Base-by-base conservation (phyloP, 2,113 vertebrate species). In the Hemicordylus capensis region DNA sequence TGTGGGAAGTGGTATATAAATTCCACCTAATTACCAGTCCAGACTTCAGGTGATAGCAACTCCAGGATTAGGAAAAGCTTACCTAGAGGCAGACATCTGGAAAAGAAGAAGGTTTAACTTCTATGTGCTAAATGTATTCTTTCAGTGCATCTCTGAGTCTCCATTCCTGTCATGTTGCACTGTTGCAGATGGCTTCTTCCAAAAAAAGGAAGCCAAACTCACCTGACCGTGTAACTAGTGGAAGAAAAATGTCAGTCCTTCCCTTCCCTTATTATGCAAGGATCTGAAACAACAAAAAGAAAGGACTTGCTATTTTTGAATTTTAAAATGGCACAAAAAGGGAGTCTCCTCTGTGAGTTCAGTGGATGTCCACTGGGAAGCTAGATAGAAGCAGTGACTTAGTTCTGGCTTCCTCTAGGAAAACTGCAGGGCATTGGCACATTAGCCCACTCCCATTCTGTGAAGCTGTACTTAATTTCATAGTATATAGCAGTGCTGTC, bases 381-480 rank as follows among this genome's bases (percentile, higher is more conserved):
- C 76, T 87, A 72, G 89, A 83, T 69, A 79, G 44, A 28, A 64
- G 37, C 51, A 59, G 24, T 58, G 39, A 12, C 61, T 64, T 69
- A 48, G 31, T 19, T 78, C 37, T 89, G 88, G 80, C 84, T 89
- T 84, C 66, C 67, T 31, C 2, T 44, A 66, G 75, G 28, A 82
- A 28, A 81, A 80, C 85, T 81, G 58, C 87, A 78, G 70, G 88
- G 88, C 90, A 90, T 42, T 56, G 66, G 76, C 42, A 48, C 56
- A 31, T 91, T 85, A 83, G 70, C 90, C 77, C 87, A 64, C 85
- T 91, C 67, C 89, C 10, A 86, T 89, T 92, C 90, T 80, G 84
- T 86, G 81, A 83, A 92, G 83, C 87, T 86, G 81, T 85, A 59
- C 66, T 93, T 87, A 88, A 90, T 93, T 93, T 93, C 91, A 92